Percentiles rank a stretch among this genome's conserved stretches.
phyloP scores from a whole-genome alignment of 2,113 vertebrate genomes.

The Aythya baeri region DNA sequence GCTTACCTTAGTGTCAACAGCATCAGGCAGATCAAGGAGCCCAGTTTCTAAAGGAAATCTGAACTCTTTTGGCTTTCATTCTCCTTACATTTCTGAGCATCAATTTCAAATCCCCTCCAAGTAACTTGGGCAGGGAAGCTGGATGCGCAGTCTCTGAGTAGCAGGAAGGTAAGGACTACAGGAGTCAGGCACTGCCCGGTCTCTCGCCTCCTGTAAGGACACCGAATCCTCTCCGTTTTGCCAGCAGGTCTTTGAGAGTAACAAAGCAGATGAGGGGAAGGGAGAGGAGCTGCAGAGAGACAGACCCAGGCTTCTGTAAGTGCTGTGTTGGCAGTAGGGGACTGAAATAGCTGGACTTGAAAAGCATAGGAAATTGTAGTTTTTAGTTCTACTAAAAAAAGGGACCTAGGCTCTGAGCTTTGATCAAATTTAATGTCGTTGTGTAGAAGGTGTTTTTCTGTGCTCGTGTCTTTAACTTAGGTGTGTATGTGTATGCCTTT shows the following conservation, averaged over 20 bases:
- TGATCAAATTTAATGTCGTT: neutral
- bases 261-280: conserved; percentile 31
- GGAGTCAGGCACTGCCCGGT: neutral
- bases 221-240: neutral
- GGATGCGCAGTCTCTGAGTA: conserved; percentile 7
- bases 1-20: conserved; percentile 22
- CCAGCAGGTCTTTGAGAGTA: conserved; percentile 1
- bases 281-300: conserved; percentile 36
- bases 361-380: neutral
- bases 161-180: conserved; percentile 53
- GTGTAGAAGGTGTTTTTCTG: neutral
- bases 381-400: neutral
- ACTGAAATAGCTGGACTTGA: neutral
- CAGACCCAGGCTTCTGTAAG: conserved; percentile 32
- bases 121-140: conserved; percentile 42
- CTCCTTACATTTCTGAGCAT: conserved; percentile 41
- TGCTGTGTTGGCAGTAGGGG: conserved; percentile 8
- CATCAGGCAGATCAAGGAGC: conserved; percentile 18
- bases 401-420: neutral
- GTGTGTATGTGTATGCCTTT: neutral
- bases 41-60: conserved; percentile 2
- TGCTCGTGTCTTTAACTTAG: neutral
- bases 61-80: neutral
- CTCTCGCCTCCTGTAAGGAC: neutral
- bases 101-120: neutral